Evolutionary conservation across 2,113 vertebrate species (phyloP).

Genomic region (Epinephelus moara): DNA sequence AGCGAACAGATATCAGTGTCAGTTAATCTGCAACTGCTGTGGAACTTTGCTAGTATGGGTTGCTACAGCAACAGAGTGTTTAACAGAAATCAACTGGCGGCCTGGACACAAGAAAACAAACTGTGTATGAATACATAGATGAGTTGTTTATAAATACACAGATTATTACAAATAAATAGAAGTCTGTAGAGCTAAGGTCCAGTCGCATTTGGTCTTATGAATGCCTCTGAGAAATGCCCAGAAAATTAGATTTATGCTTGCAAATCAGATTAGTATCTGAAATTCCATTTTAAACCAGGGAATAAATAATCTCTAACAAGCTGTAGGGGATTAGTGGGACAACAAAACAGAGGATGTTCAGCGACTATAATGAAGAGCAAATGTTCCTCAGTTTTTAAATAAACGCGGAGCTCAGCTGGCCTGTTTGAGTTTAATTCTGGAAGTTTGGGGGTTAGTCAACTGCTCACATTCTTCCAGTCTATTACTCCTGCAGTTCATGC

Average conservation of each 20-base stretch:
- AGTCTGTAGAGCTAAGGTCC: background rate
- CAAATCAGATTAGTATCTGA: constrained; percentile 48
- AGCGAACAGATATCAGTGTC: background rate
- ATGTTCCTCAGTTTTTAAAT: constrained; percentile 22
- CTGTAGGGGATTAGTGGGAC: constrained; percentile 46
- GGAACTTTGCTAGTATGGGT: background rate
- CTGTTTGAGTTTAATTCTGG: constrained; percentile 10
- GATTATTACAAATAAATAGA: background rate
- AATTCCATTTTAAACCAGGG: constrained; percentile 37
- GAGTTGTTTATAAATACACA: background rate
- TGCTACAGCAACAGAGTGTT: background rate
- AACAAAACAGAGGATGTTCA: constrained; percentile 28
- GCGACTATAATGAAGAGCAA: background rate
- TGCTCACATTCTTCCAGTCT: constrained; percentile 63
- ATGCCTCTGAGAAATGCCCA: constrained; percentile 15
- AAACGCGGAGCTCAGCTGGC: background rate
- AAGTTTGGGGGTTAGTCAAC: constrained; percentile 22
- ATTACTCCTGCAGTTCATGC: constrained; percentile 66
- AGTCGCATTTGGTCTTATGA: background rate
- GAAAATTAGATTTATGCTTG: constrained; percentile 9
- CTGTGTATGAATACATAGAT: background rate
- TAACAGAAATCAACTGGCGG: background rate
- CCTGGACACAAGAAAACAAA: background rate
- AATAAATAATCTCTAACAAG: constrained; percentile 50
- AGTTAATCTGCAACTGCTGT: background rate